Base-by-base conservation (phyloP, 1,140 invertebrate species). In the Lepidostoma basale region DNA sequence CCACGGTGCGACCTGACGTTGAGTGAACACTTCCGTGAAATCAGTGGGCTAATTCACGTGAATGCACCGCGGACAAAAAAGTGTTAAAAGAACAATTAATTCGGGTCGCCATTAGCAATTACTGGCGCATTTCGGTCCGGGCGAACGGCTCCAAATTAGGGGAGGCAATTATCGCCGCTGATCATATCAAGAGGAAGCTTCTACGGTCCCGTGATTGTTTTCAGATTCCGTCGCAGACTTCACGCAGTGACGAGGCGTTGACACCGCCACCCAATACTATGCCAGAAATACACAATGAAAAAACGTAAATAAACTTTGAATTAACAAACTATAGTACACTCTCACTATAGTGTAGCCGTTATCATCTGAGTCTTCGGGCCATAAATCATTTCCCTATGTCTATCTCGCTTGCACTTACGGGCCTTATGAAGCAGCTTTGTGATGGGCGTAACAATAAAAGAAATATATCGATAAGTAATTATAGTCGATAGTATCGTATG, bases 11-110 rank as follows among this genome's bases (percentile, higher is more conserved):
- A 42, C 22, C 20, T 39, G 62, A 54, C 62, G 44, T 54, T 65
- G 63, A 70, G 64, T 36, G 63, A 67, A 36, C 52, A 59, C 64
- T 67, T 70, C 69, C 62, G 62, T 62, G 23, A 67, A 67, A 67
- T 67, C 63, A 62, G 33, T 45, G 58, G 25, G 39, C 56, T 28
- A 70, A 45, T 59, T 67, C 54, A 23, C 18, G 63, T 45, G 44
- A 62, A 30, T 49, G 44, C 60, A 60, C 25, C 56, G 23, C 39
- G 16, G 45, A 64, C 62, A 67, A 59, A 65, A 64, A 67, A 67
- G 67, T 72, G 70, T 72, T 72, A 72, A 72, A 72, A 72, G 70
- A 68, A 69, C 67, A 72, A 72, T 72, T 72, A 72, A 68, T 69
- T 25, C 14, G 65, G 23, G 25, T 23, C 60, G 67, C 62, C 67